Percentiles rank a stretch among this genome's conserved stretches.
These are phyloP conservation scores for Podarcis muralis DNA, from an alignment of 2,113 vertebrate genomes.

Conservation along the genomic window DNA sequence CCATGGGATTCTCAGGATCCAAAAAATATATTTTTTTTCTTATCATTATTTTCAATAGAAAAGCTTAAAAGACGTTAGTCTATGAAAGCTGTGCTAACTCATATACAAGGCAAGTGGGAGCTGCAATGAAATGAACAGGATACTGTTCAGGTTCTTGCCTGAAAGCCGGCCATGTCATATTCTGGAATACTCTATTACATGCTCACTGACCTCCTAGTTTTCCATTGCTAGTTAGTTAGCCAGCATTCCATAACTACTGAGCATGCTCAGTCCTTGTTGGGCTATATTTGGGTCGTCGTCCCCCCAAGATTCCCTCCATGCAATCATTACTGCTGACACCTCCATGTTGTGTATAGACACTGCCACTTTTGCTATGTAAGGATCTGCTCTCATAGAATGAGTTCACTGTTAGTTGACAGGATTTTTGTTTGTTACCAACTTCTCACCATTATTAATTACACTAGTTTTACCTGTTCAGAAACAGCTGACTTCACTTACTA, in stretches of 20 bases:
- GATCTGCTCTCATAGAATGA: neutral
- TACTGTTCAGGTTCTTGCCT: neutral
- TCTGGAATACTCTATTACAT: neutral
- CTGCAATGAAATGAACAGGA: neutral
- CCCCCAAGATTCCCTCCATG: neutral
- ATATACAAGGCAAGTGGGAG: neutral
- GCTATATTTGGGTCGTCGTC: neutral
- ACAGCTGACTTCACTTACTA: neutral
- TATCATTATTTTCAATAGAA: neutral
- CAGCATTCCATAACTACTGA: neutral
- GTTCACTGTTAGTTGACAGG: neutral
- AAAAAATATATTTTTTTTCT: neutral
- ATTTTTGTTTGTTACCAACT: neutral
- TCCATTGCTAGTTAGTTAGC: neutral
- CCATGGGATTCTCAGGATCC: neutral
- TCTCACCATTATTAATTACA: neutral
- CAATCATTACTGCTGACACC: no score
- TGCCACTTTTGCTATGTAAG: neutral
- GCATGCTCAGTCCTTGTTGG: neutral
- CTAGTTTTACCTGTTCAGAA: neutral
- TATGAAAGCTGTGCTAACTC: neutral
- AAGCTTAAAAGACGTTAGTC: neutral
- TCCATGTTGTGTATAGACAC: no score
- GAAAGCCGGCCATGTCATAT: neutral
- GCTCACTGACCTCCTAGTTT: no score